phyloP scores from a whole-genome alignment of 1,140 invertebrate species.

The Drosophila santomea region DNA sequence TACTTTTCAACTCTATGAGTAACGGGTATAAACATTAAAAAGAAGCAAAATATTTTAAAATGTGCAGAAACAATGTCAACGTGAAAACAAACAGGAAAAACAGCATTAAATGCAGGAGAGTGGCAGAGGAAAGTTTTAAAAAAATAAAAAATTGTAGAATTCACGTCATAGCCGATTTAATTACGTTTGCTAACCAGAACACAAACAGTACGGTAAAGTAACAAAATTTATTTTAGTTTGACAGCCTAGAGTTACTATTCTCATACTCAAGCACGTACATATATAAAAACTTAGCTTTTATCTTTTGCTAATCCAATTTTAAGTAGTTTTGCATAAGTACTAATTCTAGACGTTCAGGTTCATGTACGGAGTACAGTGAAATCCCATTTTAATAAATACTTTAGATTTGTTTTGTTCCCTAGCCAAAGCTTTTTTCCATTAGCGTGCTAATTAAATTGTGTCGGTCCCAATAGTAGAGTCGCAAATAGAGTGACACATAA shows the following conservation, averaged over 20 bases:
- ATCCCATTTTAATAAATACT: too few species aligned
- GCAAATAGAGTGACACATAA: too few species aligned
- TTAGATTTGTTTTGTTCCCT: background rate
- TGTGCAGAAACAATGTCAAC: conserved; percentile 7
- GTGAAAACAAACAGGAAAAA: background rate
- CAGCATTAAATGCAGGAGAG: background rate
- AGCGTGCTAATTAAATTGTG: too few species aligned
- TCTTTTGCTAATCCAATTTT: background rate
- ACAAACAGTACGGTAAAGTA: background rate
- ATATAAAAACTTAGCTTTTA: background rate
- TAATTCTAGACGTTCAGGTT: background rate
- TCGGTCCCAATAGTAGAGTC: too few species aligned
- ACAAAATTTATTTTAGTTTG: conserved; percentile 9
- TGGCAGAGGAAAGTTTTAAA: conserved; percentile 7
- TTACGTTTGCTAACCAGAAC: conserved; percentile 15
- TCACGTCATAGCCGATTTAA: conserved; percentile 18
- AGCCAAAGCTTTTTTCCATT: too few species aligned
- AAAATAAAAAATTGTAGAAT: background rate
- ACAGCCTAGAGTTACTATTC: conserved; percentile 11
- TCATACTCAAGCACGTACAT: conserved; percentile 22
- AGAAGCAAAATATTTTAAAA: background rate
- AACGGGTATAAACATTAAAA: background rate
- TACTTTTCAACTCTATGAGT: too few species aligned
- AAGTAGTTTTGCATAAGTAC: conserved; percentile 1
- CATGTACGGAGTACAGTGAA: background rate